Conservation (phyloP, 2,888 invertebrate genomes). For the Agapostemon virescens region DNA sequence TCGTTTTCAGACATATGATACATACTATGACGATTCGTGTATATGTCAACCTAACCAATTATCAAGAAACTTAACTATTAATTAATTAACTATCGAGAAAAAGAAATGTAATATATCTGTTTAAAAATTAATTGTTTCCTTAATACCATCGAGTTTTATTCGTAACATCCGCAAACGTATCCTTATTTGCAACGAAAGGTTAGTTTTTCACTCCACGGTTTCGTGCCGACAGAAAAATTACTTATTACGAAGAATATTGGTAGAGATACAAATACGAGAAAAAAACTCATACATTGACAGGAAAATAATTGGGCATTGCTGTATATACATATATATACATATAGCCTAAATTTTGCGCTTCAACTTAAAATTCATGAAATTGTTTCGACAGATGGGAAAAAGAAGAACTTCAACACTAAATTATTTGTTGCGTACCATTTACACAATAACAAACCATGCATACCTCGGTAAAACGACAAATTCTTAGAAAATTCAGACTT, state of each 20-base stretch:
- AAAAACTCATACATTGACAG: neutral
- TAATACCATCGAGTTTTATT: constrained; percentile 1
- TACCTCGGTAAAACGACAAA: constrained; percentile 51
- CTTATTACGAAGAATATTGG: neutral
- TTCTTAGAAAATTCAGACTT: constrained; percentile 47
- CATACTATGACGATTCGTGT: neutral
- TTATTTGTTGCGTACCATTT: neutral
- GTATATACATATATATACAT: constrained; percentile 1
- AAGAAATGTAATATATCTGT: neutral
- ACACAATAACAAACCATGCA: constrained; percentile 14
- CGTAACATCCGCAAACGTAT: neutral
- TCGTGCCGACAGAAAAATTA: constrained; percentile 15
- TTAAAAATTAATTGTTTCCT: neutral
- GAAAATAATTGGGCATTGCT: constrained; percentile 22
- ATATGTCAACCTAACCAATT: neutral
- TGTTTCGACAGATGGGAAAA: neutral
- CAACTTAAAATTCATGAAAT: neutral
- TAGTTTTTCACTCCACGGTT: constrained; percentile 10
- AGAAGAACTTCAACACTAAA: neutral
- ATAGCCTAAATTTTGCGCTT: neutral
- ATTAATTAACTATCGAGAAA: neutral
- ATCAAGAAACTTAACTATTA: too few species aligned
- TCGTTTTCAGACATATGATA: neutral
- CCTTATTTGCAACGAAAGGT: neutral
- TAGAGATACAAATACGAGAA: neutral